A percentile compares a stretch with the other conserved stretches of the same genome.
Evolutionary conservation across 2,888 invertebrate species (phyloP).

Genomic region (Nomada lathburiana): DNA sequence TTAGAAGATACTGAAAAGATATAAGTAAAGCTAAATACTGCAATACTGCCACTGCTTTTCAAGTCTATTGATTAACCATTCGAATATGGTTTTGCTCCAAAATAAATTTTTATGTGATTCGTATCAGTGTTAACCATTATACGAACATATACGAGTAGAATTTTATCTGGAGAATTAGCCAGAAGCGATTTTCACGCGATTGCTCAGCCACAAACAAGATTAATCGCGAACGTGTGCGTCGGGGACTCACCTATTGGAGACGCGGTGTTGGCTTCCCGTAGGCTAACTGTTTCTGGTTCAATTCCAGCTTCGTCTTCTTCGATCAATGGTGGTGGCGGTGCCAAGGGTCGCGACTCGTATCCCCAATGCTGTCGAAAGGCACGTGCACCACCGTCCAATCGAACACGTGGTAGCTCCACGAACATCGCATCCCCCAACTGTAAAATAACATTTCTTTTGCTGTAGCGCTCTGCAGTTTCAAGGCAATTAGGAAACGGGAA

Average conservation of each 20-base stretch:
- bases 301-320: slow-evolving; percentile 89
- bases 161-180: no score
- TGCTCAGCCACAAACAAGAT: slow-evolving; percentile 24
- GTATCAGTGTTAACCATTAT: no score
- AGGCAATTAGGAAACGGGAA: neutral
- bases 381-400: slow-evolving; percentile 89
- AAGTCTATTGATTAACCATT: no score
- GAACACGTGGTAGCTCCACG: slow-evolving; percentile 88
- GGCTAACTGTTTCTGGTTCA: slow-evolving; percentile 88
- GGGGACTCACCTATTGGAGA: slow-evolving; percentile 86
- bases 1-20: no score
- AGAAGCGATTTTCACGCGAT: neutral
- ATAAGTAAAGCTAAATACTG: no score
- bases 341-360: slow-evolving; percentile 87
- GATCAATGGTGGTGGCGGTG: slow-evolving; percentile 88
- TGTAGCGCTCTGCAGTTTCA: no score
- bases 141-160: no score
- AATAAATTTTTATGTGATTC: no score
- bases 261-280: slow-evolving; percentile 87
- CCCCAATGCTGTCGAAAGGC: slow-evolving; percentile 88
- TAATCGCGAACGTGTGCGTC: neutral
- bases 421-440: slow-evolving; percentile 87
- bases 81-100: no score
- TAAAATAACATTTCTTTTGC: slow-evolving; percentile 45
- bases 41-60: no score